phyloP scores from a whole-genome alignment of 2,888 invertebrate genomes.

The Aspidapion aeneum region DNA sequence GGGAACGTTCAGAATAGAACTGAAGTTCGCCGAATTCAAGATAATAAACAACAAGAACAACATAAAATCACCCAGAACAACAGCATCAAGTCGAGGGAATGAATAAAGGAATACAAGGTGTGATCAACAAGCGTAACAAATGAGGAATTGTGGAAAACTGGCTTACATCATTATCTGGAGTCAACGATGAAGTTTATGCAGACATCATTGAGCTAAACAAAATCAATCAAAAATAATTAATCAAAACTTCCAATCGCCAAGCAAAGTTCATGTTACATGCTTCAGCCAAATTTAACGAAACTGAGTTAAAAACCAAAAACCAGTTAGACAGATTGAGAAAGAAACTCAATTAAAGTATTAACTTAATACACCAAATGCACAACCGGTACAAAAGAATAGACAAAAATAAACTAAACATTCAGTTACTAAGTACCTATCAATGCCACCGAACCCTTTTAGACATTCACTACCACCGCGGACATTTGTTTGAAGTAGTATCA shows the following conservation, averaged over 20 bases:
- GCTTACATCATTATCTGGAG: neutral
- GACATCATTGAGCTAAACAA: neutral
- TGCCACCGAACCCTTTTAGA: slow-evolving; percentile 2
- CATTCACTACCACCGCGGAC: slow-evolving; percentile 5
- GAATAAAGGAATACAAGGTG: neutral
- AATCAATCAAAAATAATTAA: neutral
- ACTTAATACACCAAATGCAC: slow-evolving; percentile 1
- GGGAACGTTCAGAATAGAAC: slow-evolving; percentile 4
- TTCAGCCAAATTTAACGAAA: neutral
- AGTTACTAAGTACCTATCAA: slow-evolving; percentile 2
- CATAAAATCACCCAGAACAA: neutral
- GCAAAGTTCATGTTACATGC: slow-evolving; percentile 3
- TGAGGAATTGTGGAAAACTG: neutral
- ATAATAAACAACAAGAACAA: slow-evolving; percentile 2
- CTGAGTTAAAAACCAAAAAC: neutral
- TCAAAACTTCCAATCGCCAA: slow-evolving; percentile 5
- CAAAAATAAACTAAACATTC: neutral
- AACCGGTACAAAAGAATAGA: slow-evolving; percentile 1
- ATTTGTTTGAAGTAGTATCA: slow-evolving; percentile 4
- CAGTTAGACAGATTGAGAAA: neutral
- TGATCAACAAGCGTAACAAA: neutral
- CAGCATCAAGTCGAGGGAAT: neutral
- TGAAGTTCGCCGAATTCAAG: slow-evolving; percentile 2
- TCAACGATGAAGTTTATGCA: slow-evolving; percentile 9
- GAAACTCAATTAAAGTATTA: too few species aligned